A percentile compares a stretch with the other conserved stretches of the same genome.
phyloP scores from a whole-genome alignment of 1,140 invertebrate species.

The Antheraea pernyi region DNA sequence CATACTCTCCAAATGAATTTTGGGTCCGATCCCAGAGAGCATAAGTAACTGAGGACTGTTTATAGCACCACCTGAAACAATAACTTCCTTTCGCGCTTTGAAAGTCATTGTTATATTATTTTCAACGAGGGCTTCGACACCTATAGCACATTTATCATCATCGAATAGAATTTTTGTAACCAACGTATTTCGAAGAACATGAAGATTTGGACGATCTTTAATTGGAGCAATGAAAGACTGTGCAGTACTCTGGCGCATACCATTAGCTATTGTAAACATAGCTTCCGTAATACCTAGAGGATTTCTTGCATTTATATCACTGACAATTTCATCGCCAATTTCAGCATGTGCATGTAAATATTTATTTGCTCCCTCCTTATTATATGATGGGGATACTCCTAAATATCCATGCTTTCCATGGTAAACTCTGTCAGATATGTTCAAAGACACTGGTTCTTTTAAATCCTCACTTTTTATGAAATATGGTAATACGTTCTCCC shows the following conservation, averaged over 20 bases:
- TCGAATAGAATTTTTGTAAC: slow-evolving; percentile 14
- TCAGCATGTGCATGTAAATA: neutral
- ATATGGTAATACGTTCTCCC: slow-evolving; percentile 80
- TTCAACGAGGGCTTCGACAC: slow-evolving; percentile 4
- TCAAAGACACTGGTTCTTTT: neutral
- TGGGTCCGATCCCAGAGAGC: slow-evolving; percentile 12
- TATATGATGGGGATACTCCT: neutral
- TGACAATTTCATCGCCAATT: slow-evolving; percentile 7
- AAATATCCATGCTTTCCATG: neutral
- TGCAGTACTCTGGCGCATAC: slow-evolving; percentile 9
- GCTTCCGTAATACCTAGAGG: neutral
- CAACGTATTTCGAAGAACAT: neutral
- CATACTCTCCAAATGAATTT: neutral
- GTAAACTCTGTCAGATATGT: neutral
- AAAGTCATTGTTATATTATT: neutral
- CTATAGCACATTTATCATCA: slow-evolving; percentile 9
- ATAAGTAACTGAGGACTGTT: slow-evolving; percentile 10
- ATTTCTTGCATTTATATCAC: slow-evolving; percentile 1
- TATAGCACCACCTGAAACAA: slow-evolving; percentile 5
- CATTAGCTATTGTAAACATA: slow-evolving; percentile 5
- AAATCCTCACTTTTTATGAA: slow-evolving; percentile 31
- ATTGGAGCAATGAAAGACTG: neutral
- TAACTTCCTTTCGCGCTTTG: slow-evolving; percentile 8
- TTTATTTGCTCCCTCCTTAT: neutral
- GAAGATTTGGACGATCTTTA: slow-evolving; percentile 10